Conservation (phyloP, 2,113 vertebrate genomes). For the Enhydra lutris region DNA sequence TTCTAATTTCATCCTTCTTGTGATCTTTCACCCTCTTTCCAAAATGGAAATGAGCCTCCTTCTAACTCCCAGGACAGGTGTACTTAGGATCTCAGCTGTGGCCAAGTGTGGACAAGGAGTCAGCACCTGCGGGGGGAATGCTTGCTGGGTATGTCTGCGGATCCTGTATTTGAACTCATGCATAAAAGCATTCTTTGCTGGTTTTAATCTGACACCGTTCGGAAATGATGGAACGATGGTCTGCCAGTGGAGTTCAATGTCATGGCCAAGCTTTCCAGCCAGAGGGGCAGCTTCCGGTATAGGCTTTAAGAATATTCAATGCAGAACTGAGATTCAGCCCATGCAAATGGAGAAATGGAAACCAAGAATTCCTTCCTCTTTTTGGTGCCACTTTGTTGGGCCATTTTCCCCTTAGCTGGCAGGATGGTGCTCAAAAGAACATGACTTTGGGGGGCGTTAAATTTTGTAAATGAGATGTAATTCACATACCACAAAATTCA, state of each 20-base stretch:
- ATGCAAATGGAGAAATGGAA: conserved; percentile 20
- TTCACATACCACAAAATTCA: not conserved
- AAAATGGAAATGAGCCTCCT: not conserved
- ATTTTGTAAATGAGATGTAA: not conserved
- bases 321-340: conserved; percentile 23
- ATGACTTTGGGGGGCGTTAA: not conserved
- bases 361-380: not conserved
- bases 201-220: conserved; percentile 19
- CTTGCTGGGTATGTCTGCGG: not conserved
- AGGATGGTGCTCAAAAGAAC: not conserved
- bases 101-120: not conserved
- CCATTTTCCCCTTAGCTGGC: not conserved
- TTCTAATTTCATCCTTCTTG: not conserved
- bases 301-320: not conserved
- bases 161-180: not conserved
- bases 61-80: not conserved
- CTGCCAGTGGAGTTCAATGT: not conserved
- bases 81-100: not conserved
- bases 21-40: not conserved
- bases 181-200: not conserved
- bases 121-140: not conserved
- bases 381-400: not conserved
- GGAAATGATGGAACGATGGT: conserved; percentile 15
- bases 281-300: not conserved
- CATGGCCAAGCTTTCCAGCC: not conserved